These are phyloP conservation scores for Acipenser oxyrinchus DNA, from an alignment of 2,797 vertebrate genomes.

Conservation along the genomic window DNA sequence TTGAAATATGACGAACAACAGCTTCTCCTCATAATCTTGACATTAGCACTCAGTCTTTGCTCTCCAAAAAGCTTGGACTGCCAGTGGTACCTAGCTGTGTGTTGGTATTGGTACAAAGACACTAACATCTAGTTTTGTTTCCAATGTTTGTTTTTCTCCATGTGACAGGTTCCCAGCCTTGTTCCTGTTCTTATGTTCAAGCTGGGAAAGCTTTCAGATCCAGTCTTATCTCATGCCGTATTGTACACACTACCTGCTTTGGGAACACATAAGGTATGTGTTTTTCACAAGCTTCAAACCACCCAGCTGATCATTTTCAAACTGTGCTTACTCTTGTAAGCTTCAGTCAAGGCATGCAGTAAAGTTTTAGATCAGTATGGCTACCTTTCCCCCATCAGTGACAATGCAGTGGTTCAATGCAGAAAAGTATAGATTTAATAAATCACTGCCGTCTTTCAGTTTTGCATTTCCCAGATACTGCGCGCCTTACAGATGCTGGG, in stretches of 20 bases:
- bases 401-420: not conserved
- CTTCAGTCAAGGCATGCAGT: no score
- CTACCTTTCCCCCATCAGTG: no score
- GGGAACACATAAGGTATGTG: constrained; percentile 81
- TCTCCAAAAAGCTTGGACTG: no score
- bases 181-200: constrained; percentile 81
- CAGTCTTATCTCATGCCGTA: constrained; percentile 59
- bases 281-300: not conserved
- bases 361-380: no score
- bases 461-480: constrained; percentile 80
- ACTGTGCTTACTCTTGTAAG: no score
- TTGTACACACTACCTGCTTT: constrained; percentile 76
- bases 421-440: not conserved
- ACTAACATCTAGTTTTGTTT: not conserved
- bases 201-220: constrained; percentile 69
- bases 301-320: no score
- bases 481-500: constrained; percentile 72
- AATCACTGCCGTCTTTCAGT: constrained; percentile 49
- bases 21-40: no score
- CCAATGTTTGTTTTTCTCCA: constrained; percentile 7
- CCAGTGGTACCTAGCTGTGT: no score
- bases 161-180: constrained; percentile 75
- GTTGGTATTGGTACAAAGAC: not conserved
- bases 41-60: no score
- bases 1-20: no score